A percentile compares a stretch with the other conserved stretches of the same genome.
Conservation (phyloP, 1,140 invertebrate species). For the Orius laevigatus region DNA sequence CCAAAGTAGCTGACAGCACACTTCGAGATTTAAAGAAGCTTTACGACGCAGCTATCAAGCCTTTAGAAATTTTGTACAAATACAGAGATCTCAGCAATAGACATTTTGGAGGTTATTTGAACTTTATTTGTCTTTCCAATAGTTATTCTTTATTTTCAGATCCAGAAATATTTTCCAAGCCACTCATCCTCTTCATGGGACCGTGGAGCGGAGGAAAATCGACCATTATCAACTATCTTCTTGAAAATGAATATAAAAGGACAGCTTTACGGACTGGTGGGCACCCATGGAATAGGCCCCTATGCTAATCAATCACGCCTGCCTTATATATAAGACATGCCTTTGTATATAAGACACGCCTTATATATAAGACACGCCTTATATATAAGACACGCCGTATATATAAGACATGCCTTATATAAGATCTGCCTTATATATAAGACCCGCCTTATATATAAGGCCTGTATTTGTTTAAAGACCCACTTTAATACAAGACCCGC, state of each 20-base stretch:
- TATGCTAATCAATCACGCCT: too few species aligned
- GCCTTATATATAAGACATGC: too few species aligned
- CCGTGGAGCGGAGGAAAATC: slow-evolving; percentile 93
- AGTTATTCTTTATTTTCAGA: slow-evolving; percentile 34
- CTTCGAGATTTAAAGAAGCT: slow-evolving; percentile 72
- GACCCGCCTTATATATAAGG: too few species aligned
- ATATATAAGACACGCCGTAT: too few species aligned
- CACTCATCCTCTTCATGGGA: slow-evolving; percentile 81
- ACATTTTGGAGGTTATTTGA: slow-evolving; percentile 55
- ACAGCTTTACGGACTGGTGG: slow-evolving; percentile 72
- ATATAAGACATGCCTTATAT: too few species aligned
- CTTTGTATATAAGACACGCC: too few species aligned
- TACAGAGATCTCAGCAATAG: slow-evolving; percentile 83
- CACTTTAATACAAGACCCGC: background rate
- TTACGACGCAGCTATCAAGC: slow-evolving; percentile 77
- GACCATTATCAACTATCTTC: slow-evolving; percentile 81
- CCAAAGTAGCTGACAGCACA: slow-evolving; percentile 56
- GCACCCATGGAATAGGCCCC: too few species aligned
- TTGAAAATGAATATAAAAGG: slow-evolving; percentile 69
- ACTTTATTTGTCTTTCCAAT: background rate
- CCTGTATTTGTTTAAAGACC: too few species aligned
- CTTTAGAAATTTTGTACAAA: slow-evolving; percentile 76
- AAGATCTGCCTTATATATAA: too few species aligned
- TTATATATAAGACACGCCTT: too few species aligned
- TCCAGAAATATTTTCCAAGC: slow-evolving; percentile 89